Evolutionary conservation across 2,113 vertebrate species (phyloP).

Genomic region (Helogale parvula): DNA sequence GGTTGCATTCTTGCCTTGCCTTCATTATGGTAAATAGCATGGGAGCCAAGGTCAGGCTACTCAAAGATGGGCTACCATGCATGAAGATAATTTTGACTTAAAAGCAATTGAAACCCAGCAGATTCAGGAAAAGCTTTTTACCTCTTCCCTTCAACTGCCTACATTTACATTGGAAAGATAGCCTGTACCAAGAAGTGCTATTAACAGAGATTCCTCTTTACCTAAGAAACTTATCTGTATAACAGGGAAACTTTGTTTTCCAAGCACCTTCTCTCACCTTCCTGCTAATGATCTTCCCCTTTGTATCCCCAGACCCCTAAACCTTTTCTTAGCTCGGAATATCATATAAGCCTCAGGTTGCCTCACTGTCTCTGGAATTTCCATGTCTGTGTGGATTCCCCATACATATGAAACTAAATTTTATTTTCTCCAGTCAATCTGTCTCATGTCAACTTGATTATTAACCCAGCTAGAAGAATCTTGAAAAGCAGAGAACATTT

Average conservation of each 20-base stretch:
- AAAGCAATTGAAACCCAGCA: neutral
- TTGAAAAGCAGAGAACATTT: neutral
- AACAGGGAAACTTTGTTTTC: neutral
- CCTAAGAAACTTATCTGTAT: neutral
- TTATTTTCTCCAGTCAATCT: neutral
- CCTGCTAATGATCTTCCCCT: neutral
- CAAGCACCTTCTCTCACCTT: neutral
- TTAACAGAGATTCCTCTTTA: neutral
- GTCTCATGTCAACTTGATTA: neutral
- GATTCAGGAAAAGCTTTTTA: neutral
- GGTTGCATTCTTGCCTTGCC: neutral
- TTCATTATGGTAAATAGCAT: conserved; percentile 34
- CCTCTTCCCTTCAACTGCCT: neutral
- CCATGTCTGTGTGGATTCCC: neutral
- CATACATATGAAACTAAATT: neutral
- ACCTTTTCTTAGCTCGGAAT: neutral
- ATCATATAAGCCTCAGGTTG: neutral
- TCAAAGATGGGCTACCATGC: neutral
- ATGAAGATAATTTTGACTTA: neutral
- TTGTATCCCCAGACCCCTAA: neutral
- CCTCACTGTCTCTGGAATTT: neutral
- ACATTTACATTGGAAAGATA: neutral
- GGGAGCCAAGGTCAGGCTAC: neutral
- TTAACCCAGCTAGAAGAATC: neutral
- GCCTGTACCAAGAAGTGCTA: neutral